Evolutionary conservation across 2,888 invertebrate species (phyloP), one percentile per base, ranked within the genome.

Genomic region (Disparrhopalites patrizii): DNA sequence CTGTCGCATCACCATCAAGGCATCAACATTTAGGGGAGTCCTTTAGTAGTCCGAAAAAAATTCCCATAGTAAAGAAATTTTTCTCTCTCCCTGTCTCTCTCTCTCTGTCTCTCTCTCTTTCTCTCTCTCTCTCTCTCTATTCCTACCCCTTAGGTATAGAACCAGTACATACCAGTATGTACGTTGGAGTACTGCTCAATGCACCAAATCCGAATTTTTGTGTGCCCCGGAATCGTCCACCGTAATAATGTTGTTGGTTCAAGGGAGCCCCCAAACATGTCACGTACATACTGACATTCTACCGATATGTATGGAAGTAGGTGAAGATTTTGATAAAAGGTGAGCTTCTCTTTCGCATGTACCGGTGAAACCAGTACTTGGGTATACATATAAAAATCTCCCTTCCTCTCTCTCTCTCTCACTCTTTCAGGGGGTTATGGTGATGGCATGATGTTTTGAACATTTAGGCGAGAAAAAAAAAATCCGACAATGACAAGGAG

Each of bases 21-120:
- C 57, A 51, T 62, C 55, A 51, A 40, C 56, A 54, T 54, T 18
- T 43, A 62, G 62, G 60, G 62, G 66, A 65, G 62, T 60, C 66
- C 55, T 62, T 62, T 69, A 60, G 51, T 61, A 55, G 61, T 62
- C 65, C 62, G 62, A 69, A 69, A 69, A 69, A 69, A 69, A n/a
- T 67, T 69, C 69, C 65, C 67, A 69, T 67, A 65, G 56, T 36
- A 13, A 13, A 52, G 28, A 52, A 31, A 61, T n/a, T n/a, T n/a
- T n/a, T n/a, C n/a, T n/a, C n/a, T n/a, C n/a, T n/a, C n/a, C n/a
- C n/a, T n/a, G n/a, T n/a, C n/a, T n/a, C n/a, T n/a, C n/a, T n/a
- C n/a, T n/a, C 43, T 31, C 30, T 30, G n/a, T n/a, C 18, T 23
- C 25, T 27, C 23, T 38, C 23, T 27, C 57, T 27, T 57, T 57